Conservation (phyloP, 2,113 vertebrate species). For the Menidia beryllina region DNA sequence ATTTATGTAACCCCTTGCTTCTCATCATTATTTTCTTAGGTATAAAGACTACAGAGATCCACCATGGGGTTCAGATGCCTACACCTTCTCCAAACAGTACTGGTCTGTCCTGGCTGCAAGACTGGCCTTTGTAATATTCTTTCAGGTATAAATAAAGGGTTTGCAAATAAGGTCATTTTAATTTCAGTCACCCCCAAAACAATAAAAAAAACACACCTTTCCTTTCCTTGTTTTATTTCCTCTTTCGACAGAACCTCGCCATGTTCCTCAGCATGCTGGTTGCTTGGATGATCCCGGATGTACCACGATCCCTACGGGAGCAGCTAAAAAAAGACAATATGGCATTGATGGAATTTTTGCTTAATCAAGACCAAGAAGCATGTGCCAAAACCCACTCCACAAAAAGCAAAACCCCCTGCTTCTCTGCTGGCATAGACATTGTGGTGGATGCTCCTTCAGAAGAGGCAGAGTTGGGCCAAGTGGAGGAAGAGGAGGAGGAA, state of each 20-base stretch:
- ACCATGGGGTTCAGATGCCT: slow-evolving; percentile 89
- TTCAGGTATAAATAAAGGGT: slow-evolving; percentile 86
- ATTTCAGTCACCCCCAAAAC: background rate
- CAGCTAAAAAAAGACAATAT: slow-evolving; percentile 94
- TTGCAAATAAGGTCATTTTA: slow-evolving; percentile 4
- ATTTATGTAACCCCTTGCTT: background rate
- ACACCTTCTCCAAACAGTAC: slow-evolving; percentile 96
- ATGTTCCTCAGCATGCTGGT: slow-evolving; percentile 97
- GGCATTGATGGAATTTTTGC: slow-evolving; percentile 90
- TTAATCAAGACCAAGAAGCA: slow-evolving; percentile 90
- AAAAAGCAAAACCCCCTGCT: slow-evolving; percentile 8
- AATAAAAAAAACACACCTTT: background rate
- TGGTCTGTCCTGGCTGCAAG: slow-evolving; percentile 94
- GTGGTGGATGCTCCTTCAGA: slow-evolving; percentile 64
- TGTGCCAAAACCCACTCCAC: slow-evolving; percentile 42
- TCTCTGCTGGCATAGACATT: slow-evolving; percentile 56
- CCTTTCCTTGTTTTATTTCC: background rate
- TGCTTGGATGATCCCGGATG: slow-evolving; percentile 96
- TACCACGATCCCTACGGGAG: slow-evolving; percentile 93
- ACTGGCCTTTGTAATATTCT: slow-evolving; percentile 95
- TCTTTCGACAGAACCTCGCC: slow-evolving; percentile 88
- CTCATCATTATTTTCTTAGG: slow-evolving; percentile 71
- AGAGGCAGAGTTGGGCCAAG: slow-evolving; percentile 37
- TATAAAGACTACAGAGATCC: slow-evolving; percentile 99
- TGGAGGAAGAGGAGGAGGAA: slow-evolving; percentile 42